Percentiles rank a stretch among this genome's conserved stretches.
These are phyloP conservation scores for Paramisgurnus dabryanus DNA, from an alignment of 2,113 vertebrate genomes.

Conservation along the genomic window DNA sequence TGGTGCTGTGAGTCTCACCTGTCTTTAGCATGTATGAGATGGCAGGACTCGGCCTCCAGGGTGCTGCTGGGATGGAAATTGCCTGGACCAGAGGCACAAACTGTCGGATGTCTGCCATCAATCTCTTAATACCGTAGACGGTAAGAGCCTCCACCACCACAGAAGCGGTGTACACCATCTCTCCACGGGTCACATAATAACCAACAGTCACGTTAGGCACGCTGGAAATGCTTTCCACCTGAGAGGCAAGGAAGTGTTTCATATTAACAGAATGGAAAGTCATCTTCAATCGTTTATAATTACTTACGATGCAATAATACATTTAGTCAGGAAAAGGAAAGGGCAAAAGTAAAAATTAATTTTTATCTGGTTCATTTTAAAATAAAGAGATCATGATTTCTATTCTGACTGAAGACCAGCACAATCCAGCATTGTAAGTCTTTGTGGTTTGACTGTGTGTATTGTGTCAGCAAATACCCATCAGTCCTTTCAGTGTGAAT, in stretches of 20 bases:
- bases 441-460: too few relatives aligned
- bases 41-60: conserved; percentile 83
- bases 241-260: not conserved
- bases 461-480: too few relatives aligned
- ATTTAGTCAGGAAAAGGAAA: not conserved
- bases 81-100: conserved; percentile 86
- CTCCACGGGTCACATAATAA: conserved; percentile 84
- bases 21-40: conserved; percentile 89
- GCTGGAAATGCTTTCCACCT: conserved; percentile 89
- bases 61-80: conserved; percentile 79
- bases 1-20: conserved; percentile 74
- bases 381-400: too few relatives aligned
- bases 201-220: conserved; percentile 88
- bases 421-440: not conserved
- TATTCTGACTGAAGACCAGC: not conserved
- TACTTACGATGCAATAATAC: too few relatives aligned
- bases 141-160: conserved; percentile 81
- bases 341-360: not conserved
- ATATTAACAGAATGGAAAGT: too few relatives aligned
- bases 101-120: conserved; percentile 87
- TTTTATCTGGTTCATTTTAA: not conserved
- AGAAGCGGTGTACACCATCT: conserved; percentile 83
- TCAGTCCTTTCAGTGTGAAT: too few relatives aligned
- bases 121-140: conserved; percentile 82
- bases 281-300: too few relatives aligned